Conservation (phyloP, 2,888 invertebrate genomes). For the Steromphala cineraria region DNA sequence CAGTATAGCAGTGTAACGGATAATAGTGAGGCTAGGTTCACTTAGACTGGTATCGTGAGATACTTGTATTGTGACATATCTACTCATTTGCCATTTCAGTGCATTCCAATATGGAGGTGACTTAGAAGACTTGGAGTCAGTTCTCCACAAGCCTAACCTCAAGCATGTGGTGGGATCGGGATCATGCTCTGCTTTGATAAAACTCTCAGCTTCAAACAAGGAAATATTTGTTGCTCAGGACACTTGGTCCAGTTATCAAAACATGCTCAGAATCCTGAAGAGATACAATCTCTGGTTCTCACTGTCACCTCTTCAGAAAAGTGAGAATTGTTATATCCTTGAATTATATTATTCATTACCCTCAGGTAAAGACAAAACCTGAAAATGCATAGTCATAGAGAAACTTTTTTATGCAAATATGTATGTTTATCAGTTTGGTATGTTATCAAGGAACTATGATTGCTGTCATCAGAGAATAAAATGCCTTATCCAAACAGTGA, state of each 20-base stretch:
- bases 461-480: too few species aligned
- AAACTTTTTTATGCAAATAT: too few species aligned
- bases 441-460: too few species aligned
- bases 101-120: conserved; percentile 79
- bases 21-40: too few species aligned
- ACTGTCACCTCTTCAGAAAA: not conserved
- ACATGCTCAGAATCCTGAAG: conserved; percentile 90
- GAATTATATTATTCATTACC: too few species aligned
- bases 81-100: conserved; percentile 40
- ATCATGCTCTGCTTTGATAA: conserved; percentile 83
- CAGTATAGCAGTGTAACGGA: too few species aligned
- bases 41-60: too few species aligned
- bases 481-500: too few species aligned
- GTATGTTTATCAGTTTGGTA: too few species aligned
- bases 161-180: conserved; percentile 64
- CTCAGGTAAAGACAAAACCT: too few species aligned
- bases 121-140: conserved; percentile 81
- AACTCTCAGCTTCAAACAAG: conserved; percentile 79
- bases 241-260: conserved; percentile 86
- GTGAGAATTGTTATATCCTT: not conserved
- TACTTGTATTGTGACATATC: too few species aligned
- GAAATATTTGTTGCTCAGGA: conserved; percentile 86
- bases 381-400: too few species aligned
- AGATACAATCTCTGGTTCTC: conserved; percentile 83
- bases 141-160: conserved; percentile 59